Conservation (phyloP, 2,888 invertebrate genomes). For the Apamea epomidion region DNA sequence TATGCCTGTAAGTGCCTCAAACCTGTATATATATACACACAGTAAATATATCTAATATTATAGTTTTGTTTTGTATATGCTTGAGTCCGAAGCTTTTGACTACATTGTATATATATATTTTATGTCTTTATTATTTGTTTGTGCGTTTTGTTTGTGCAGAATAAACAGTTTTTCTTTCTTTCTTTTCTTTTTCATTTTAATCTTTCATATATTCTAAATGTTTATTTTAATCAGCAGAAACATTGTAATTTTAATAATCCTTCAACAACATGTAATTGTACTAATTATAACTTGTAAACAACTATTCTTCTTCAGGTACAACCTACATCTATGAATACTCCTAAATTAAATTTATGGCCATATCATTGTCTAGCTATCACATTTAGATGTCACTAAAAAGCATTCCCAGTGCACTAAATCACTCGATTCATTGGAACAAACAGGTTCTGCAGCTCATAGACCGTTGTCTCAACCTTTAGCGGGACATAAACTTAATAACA, state of each 20-base stretch:
- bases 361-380: slow-evolving; percentile 80
- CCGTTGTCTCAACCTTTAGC: slow-evolving; percentile 84
- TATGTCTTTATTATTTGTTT: too few relatives aligned
- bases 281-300: slow-evolving; percentile 28
- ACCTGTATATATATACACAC: too few relatives aligned
- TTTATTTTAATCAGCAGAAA: neutral
- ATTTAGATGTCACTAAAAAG: slow-evolving; percentile 81
- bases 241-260: neutral
- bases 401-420: slow-evolving; percentile 88
- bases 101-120: too few relatives aligned
- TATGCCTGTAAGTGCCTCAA: neutral
- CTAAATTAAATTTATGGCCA: slow-evolving; percentile 78
- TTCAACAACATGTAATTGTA: slow-evolving; percentile 1
- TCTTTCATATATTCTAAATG: neutral
- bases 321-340: slow-evolving; percentile 43
- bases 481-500: slow-evolving; percentile 84
- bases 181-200: too few relatives aligned
- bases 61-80: too few relatives aligned
- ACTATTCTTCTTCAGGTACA: slow-evolving; percentile 44
- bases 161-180: too few relatives aligned
- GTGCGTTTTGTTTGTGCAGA: too few relatives aligned
- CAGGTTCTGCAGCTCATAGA: slow-evolving; percentile 78
- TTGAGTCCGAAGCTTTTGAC: too few relatives aligned
- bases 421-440: slow-evolving; percentile 79
- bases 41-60: too few relatives aligned